Conservation (phyloP, 2,888 invertebrate species). For the Scaptomyza tumidula region DNA sequence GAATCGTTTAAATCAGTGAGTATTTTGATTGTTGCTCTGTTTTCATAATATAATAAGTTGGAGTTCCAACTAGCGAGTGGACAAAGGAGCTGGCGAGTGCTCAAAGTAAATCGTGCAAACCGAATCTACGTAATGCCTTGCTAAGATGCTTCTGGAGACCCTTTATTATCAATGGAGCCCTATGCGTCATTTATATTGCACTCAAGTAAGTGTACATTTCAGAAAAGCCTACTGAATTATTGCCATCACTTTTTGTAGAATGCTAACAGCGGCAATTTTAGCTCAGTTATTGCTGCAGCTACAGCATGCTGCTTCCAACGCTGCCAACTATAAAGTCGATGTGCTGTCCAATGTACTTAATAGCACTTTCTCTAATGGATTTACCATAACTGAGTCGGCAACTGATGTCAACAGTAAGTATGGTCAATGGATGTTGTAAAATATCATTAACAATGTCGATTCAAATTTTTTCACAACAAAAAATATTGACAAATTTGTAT, state of each 20-base stretch:
- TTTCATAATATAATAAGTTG: not conserved
- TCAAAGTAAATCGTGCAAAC: slow-evolving; percentile 86
- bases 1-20: slow-evolving; percentile 82
- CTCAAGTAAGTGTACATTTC: slow-evolving; percentile 78
- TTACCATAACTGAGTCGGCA: slow-evolving; percentile 41
- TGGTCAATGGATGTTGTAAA: too few species aligned
- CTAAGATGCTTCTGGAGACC: slow-evolving; percentile 89
- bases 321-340: slow-evolving; percentile 1
- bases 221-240: not conserved
- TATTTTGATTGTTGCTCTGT: not conserved
- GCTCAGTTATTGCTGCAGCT: slow-evolving; percentile 83
- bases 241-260: slow-evolving; percentile 67
- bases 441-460: too few species aligned
- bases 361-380: not conserved
- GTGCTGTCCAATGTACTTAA: slow-evolving; percentile 5
- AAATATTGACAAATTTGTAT: too few species aligned
- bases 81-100: slow-evolving; percentile 87
- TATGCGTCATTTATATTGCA: slow-evolving; percentile 85
- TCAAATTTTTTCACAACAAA: not conserved
- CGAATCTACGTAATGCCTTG: slow-evolving; percentile 88
- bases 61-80: slow-evolving; percentile 87
- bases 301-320: slow-evolving; percentile 54
- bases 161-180: slow-evolving; percentile 88
- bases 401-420: slow-evolving; percentile 9
- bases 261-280: slow-evolving; percentile 82